phyloP scores from a whole-genome alignment of 2,797 vertebrate species.

The Pseudochirops cupreus region DNA sequence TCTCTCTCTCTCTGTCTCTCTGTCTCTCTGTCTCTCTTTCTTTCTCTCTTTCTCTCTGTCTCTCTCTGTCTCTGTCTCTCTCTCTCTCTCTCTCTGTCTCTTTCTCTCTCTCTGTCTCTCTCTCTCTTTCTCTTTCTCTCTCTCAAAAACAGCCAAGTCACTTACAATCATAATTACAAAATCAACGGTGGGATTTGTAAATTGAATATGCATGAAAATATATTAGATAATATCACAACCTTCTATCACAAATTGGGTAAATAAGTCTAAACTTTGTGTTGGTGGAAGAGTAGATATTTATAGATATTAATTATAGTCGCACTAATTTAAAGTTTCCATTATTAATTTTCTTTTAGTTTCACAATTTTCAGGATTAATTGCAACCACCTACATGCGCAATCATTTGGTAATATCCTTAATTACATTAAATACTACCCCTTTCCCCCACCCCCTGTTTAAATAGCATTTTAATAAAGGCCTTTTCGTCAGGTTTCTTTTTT shows the following conservation, averaged over 20 bases:
- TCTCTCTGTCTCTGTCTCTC: constrained; percentile 24
- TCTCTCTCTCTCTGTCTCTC: constrained; percentile 20
- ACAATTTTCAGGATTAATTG: constrained; percentile 74
- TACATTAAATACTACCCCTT: constrained; percentile 56
- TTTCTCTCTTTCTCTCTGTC: background rate
- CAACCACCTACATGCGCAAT: constrained; percentile 66
- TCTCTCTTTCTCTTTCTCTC: background rate
- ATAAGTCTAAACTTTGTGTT: constrained; percentile 74
- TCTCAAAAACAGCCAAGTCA: constrained; percentile 72
- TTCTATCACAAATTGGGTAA: constrained; percentile 77
- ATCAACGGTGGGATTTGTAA: constrained; percentile 75
- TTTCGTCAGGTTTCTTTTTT: constrained; percentile 19
- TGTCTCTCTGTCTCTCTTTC: constrained; percentile 14
- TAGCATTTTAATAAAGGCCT: constrained; percentile 58
- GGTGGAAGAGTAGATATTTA: constrained; percentile 77
- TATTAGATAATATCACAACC: constrained; percentile 54
- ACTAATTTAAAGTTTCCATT: constrained; percentile 82
- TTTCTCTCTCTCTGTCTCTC: background rate
- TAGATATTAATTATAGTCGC: constrained; percentile 81
- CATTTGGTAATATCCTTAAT: constrained; percentile 77
- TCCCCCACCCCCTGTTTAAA: constrained; percentile 56
- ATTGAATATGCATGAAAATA: constrained; percentile 80
- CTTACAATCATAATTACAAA: constrained; percentile 79
- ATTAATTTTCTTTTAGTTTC: constrained; percentile 78
- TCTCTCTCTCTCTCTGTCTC: constrained; percentile 36